Evolutionary conservation across 2,797 vertebrate species (phyloP).

Genomic region (Megalops cyprinoides): DNA sequence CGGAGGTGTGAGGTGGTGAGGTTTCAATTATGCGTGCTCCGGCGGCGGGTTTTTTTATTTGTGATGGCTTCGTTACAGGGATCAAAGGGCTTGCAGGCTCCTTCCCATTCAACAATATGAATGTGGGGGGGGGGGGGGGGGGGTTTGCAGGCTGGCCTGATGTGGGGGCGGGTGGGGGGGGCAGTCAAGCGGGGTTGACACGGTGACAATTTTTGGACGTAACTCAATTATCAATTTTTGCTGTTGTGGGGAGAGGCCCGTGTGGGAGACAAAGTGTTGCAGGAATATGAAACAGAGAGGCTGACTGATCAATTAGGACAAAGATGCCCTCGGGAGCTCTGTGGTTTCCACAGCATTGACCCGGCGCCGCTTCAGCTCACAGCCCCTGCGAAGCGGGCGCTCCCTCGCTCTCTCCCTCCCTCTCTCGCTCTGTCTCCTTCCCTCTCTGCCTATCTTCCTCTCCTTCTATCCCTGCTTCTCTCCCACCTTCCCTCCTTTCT

Average conservation of each 20-base stretch:
- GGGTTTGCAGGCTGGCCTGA: background rate
- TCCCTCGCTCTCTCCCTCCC: background rate
- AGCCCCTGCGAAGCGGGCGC: background rate
- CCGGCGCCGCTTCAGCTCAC: conserved; percentile 39
- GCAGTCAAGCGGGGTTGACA: background rate
- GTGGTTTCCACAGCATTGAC: conserved; percentile 53
- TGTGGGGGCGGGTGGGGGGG: background rate
- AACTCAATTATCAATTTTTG: conserved; percentile 25
- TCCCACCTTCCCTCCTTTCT: background rate
- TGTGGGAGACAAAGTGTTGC: conserved; percentile 6
- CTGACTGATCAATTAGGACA: conserved; percentile 58
- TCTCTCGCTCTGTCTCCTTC: background rate
- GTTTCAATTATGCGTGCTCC: conserved; percentile 40
- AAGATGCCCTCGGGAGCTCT: conserved; percentile 47
- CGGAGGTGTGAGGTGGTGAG: conserved; percentile 18
- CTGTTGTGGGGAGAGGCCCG: background rate
- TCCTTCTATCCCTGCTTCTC: background rate
- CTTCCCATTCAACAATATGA: too few relatives aligned
- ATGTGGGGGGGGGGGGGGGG: too few relatives aligned
- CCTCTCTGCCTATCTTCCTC: background rate
- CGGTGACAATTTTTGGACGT: conserved; percentile 1
- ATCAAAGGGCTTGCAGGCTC: conserved; percentile 46
- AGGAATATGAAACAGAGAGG: conserved; percentile 51
- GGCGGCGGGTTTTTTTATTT: conserved; percentile 24
- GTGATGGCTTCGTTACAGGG: conserved; percentile 52